phyloP scores from a whole-genome alignment of 92 coral and sea anemone genomes.

The Zoanthus sociatus region DNA sequence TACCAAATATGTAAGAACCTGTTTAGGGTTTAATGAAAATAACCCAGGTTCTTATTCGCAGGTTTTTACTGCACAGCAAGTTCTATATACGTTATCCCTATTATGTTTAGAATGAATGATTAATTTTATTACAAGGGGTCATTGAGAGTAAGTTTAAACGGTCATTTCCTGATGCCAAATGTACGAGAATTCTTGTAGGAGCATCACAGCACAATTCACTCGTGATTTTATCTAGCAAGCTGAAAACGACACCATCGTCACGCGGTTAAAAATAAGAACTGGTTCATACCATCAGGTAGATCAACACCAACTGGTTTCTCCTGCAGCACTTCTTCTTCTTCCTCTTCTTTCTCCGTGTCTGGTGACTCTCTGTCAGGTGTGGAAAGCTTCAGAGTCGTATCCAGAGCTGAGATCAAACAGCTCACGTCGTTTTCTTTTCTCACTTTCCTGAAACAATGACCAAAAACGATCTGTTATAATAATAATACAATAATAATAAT shows the following conservation, averaged over 20 bases:
- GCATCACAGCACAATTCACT: no score
- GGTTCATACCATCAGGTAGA: slow-evolving; percentile 60
- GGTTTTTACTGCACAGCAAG: not conserved
- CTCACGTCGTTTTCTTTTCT: slow-evolving; percentile 86
- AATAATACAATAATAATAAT: no score
- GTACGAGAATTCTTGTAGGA: no score
- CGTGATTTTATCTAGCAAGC: no score
- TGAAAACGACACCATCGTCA: not conserved
- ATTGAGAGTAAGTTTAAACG: no score
- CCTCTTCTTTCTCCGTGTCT: slow-evolving; percentile 70
- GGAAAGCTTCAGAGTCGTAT: slow-evolving; percentile 83
- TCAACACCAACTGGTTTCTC: slow-evolving; percentile 49
- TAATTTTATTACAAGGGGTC: no score
- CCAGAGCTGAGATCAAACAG: slow-evolving; percentile 85
- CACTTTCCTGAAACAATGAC: slow-evolving; percentile 42
- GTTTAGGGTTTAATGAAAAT: no score
- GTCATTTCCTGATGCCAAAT: no score
- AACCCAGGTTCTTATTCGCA: no score
- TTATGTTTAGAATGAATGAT: no score
- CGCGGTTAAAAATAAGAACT: not conserved
- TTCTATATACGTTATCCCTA: not conserved
- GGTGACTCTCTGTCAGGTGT: slow-evolving; percentile 83
- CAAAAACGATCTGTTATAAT: no score
- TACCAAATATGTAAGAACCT: no score
- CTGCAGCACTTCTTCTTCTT: slow-evolving; percentile 21